Conservation (phyloP, 2,797 vertebrate species). For the Anas flavirostris region DNA sequence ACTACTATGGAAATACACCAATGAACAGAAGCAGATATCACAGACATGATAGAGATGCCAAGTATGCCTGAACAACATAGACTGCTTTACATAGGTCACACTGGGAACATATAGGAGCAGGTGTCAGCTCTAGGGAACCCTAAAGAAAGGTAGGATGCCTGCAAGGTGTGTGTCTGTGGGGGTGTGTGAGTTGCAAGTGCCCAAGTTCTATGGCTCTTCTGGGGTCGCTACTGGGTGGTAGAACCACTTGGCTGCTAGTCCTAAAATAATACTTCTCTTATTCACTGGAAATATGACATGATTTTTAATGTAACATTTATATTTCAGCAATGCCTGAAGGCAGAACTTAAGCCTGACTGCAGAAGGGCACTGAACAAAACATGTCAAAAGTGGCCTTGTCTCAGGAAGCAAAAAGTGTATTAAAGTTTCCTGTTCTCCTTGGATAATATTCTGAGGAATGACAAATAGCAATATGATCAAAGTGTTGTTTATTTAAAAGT, state of each 20-base stretch:
- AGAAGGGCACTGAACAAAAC: background rate
- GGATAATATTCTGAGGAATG: background rate
- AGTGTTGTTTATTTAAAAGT: background rate
- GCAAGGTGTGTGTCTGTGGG: background rate
- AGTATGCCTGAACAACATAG: accelerated
- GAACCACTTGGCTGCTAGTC: background rate
- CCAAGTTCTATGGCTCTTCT: background rate
- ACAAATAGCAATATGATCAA: background rate
- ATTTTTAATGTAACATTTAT: slow-evolving; percentile 1
- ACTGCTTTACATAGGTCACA: background rate
- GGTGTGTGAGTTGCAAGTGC: background rate
- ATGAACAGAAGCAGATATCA: background rate
- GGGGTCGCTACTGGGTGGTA: background rate
- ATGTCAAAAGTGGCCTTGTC: background rate
- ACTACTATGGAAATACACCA: background rate
- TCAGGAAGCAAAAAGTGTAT: background rate
- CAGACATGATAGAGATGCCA: background rate
- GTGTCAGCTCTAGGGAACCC: background rate
- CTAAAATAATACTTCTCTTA: background rate
- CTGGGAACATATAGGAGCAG: background rate
- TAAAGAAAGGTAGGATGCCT: background rate
- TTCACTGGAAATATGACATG: background rate
- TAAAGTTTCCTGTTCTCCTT: background rate
- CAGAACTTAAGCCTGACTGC: background rate
- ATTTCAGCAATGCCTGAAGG: background rate